Percentiles rank a stretch among this genome's conserved stretches.
phyloP scores from a whole-genome alignment of 1,140 invertebrate genomes.

The Camponotus pennsylvanicus region DNA sequence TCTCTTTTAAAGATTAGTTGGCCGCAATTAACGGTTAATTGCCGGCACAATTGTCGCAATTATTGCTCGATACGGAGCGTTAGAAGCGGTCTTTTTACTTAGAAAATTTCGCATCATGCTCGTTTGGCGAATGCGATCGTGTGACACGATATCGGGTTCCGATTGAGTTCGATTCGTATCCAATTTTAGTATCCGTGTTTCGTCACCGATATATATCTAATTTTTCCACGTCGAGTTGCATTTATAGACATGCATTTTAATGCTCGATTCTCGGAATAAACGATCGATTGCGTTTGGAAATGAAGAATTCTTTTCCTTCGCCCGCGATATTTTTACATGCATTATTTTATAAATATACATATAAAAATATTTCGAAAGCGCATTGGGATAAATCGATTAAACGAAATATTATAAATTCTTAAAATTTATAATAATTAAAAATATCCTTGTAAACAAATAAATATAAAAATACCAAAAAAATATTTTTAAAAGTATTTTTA shows the following conservation, averaged over 20 bases:
- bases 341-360: background rate
- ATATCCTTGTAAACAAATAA: no score
- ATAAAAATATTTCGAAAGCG: background rate
- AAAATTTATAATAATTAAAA: no score
- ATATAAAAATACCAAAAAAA: no score
- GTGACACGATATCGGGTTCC: background rate
- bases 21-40: slow-evolving; percentile 54
- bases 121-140: background rate
- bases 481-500: no score
- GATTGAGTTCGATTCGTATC: slow-evolving; percentile 4
- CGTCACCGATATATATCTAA: background rate
- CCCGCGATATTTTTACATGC: background rate
- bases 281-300: background rate
- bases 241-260: slow-evolving; percentile 17
- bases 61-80: slow-evolving; percentile 23
- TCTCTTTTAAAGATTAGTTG: slow-evolving; percentile 11
- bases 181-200: background rate
- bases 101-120: slow-evolving; percentile 18
- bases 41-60: slow-evolving; percentile 30
- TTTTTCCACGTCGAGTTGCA: slow-evolving; percentile 2
- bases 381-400: slow-evolving; percentile 4
- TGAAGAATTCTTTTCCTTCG: background rate
- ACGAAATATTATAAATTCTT: background rate
- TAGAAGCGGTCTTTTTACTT: slow-evolving; percentile 30
- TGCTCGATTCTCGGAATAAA: background rate